Evolutionary conservation across 2,797 vertebrate species (phyloP), one percentile per base, ranked within the genome.

Genomic region (Triplophysa bombifrons): DNA sequence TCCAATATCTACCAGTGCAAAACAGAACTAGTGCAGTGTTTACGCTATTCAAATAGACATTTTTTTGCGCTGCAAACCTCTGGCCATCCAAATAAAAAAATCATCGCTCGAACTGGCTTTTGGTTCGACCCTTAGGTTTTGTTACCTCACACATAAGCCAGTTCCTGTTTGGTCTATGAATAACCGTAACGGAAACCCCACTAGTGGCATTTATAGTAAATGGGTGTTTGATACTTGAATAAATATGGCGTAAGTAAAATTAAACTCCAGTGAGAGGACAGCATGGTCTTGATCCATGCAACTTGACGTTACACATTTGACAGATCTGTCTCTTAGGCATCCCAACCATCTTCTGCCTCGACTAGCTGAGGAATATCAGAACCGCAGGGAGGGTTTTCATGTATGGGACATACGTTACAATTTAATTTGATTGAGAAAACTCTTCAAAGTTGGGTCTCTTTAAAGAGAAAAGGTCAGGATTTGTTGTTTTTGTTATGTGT

Each of bases 151-250:
- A 10, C 30, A 82, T 19, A 48, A 80, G 68, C 19, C 44, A 72
- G 78, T 84, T 84, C 79, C 87, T 84, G 85, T 86, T 88, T 50
- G 74, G 84, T 88, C 88, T 84, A 85, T 86, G 71, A 89, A 90
- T 89, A 92, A 87, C 81, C 76, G 48, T 69, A 82, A 78, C n/a
- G 86, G 88, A 92, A 90, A 91, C 89, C 70, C 25, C 34, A 27
- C 65, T 14, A 65, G 44, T 69, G 51, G n/a, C 48, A 68, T 67
- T 67, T 58, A 78, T 63, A 82, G 81, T 70, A 55, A 78, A 78
- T 48, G 71, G 17, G 30, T 56, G 70, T 34, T 69, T 82, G 76
- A 82, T 78, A 74, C 76, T 56, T 16, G 38, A 50, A 71, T 83
- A 82, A 82, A 80, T 80, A 77, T 25, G 56, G 48, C 60, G 44